Evolutionary conservation across 2,888 invertebrate species (phyloP).

Genomic region (Cephus runcator): DNA sequence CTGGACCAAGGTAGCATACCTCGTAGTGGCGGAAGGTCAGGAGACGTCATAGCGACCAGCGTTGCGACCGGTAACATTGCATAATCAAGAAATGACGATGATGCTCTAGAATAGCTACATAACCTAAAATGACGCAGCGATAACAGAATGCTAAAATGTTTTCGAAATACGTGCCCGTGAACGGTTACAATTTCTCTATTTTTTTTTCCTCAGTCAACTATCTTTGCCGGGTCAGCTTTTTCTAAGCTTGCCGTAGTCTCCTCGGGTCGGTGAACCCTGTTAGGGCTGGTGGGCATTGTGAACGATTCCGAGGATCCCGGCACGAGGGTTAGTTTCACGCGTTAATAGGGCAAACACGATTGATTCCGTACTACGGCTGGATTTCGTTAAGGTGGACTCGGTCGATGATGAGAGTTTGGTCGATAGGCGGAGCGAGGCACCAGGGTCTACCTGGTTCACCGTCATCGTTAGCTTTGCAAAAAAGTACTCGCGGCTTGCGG

Average conservation of each 20-base stretch:
- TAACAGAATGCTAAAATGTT: too few species aligned
- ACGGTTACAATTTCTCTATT: too few species aligned
- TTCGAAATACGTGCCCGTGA: too few species aligned
- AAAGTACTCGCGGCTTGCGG: not conserved
- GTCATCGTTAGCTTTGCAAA: not conserved
- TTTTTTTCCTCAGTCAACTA: too few species aligned
- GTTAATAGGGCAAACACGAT: slow-evolving; percentile 20
- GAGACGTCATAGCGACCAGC: too few species aligned
- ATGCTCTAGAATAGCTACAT: slow-evolving; percentile 28
- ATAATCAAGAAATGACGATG: slow-evolving; percentile 28
- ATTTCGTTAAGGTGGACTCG: not conserved
- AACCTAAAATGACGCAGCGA: slow-evolving; percentile 10
- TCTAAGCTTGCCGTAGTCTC: slow-evolving; percentile 1
- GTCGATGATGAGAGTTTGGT: slow-evolving; percentile 34
- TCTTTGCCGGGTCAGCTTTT: too few species aligned
- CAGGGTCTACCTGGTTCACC: slow-evolving; percentile 5
- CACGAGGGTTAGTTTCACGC: not conserved
- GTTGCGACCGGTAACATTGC: slow-evolving; percentile 23
- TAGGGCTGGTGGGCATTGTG: too few species aligned
- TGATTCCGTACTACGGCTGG: not conserved
- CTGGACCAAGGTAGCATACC: too few species aligned
- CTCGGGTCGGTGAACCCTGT: slow-evolving; percentile 36
- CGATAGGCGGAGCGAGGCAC: slow-evolving; percentile 34
- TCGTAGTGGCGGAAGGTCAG: too few species aligned
- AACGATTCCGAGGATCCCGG: too few species aligned